Evolutionary conservation across 2,113 vertebrate species (phyloP).

Genomic region (Otocyon megalotis): DNA sequence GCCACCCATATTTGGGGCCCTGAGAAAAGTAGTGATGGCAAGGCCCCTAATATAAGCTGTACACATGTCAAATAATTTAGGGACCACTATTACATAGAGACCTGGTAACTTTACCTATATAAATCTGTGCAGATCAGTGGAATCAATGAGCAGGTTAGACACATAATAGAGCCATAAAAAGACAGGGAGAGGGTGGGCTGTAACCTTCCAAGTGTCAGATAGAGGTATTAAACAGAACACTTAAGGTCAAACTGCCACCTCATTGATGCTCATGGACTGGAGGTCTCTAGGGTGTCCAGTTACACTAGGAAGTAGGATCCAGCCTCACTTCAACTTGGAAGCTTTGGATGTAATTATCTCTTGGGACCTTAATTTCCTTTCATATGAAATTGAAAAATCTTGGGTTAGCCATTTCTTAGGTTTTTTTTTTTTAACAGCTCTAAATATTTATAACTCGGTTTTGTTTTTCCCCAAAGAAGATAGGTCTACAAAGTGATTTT

Average conservation of each 20-base stretch:
- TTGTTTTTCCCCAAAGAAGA: background rate
- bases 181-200: background rate
- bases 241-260: background rate
- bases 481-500: background rate
- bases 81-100: background rate
- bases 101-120: background rate
- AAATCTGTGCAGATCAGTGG: background rate
- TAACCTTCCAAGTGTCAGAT: background rate
- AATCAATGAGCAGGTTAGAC: background rate
- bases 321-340: background rate
- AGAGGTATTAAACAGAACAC: background rate
- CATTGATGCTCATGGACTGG: background rate
- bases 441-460: conserved; percentile 1
- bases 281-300: background rate
- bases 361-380: background rate
- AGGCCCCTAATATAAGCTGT: background rate
- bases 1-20: background rate
- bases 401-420: background rate
- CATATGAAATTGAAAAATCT: background rate
- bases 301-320: background rate
- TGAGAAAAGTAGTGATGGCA: background rate
- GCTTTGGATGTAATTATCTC: background rate
- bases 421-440: background rate
- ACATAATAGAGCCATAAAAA: background rate
- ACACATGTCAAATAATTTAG: background rate